Conservation (phyloP, 2,797 vertebrate genomes). For the Urophycis tenuis region DNA sequence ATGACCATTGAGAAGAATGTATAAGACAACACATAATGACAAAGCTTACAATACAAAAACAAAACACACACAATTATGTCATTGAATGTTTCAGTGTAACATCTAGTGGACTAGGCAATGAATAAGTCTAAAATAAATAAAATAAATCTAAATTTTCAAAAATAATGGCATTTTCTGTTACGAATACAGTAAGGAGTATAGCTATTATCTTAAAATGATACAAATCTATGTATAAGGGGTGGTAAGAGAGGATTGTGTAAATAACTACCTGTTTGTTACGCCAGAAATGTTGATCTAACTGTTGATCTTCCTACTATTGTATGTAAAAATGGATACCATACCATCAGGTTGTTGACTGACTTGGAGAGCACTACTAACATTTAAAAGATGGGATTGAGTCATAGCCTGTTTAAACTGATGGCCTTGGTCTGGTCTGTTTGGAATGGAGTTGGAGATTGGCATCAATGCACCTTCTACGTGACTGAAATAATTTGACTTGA, state of each 20-base stretch:
- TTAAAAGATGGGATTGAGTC: neutral
- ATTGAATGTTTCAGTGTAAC: slow-evolving; percentile 50
- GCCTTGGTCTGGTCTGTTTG: slow-evolving; percentile 22
- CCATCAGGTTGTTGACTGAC: no score
- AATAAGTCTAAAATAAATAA: neutral
- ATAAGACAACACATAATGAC: slow-evolving; percentile 3
- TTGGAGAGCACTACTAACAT: slow-evolving; percentile 4
- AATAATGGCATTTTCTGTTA: neutral
- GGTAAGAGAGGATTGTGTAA: neutral
- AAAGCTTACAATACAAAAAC: neutral
- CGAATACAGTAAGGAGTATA: neutral
- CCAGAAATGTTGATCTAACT: neutral
- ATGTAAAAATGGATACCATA: no score
- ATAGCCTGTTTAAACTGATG: slow-evolving; percentile 3
- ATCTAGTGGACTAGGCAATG: neutral
- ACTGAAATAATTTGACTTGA: slow-evolving; percentile 13
- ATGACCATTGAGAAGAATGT: slow-evolving; percentile 4
- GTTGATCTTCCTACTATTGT: no score
- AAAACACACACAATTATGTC: slow-evolving; percentile 47
- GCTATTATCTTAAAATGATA: neutral
- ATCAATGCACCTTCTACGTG: slow-evolving; percentile 25
- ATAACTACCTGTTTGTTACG: neutral
- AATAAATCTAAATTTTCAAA: neutral
- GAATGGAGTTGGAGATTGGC: slow-evolving; percentile 35
- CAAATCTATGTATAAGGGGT: neutral